Conservation (phyloP, 1,140 invertebrate genomes). For the Stegodyphus dumicola region DNA sequence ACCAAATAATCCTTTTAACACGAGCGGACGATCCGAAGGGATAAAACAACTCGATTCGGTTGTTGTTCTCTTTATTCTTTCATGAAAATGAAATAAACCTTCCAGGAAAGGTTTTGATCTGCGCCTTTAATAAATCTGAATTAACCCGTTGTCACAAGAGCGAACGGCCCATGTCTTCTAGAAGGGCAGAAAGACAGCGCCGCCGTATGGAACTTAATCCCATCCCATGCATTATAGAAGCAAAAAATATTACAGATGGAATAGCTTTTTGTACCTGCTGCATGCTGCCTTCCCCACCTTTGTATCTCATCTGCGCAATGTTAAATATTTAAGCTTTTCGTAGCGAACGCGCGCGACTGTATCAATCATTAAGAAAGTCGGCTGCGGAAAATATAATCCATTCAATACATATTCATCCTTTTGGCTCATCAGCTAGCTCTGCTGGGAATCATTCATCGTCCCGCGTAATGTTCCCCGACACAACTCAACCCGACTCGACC, state of each 20-base stretch:
- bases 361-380: conserved; percentile 58
- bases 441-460: conserved; percentile 58
- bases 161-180: neutral
- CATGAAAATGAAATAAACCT: conserved; percentile 55
- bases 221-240: conserved; percentile 55
- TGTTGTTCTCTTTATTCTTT: conserved; percentile 4
- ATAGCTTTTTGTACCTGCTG: conserved; percentile 43
- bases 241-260: conserved; percentile 59
- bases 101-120: conserved; percentile 43
- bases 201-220: conserved; percentile 35
- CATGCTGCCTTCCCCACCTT: conserved; percentile 11
- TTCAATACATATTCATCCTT: conserved; percentile 60
- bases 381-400: conserved; percentile 56
- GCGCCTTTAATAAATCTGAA: conserved; percentile 56
- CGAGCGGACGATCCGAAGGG: conserved; percentile 10
- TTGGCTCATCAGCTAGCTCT: conserved; percentile 56
- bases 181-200: neutral
- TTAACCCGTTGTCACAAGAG: conserved; percentile 50
- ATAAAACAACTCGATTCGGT: conserved; percentile 31
- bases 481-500: conserved; percentile 48
- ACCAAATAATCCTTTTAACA: conserved; percentile 43
- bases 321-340: conserved; percentile 59
- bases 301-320: conserved; percentile 48
- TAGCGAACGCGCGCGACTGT: conserved; percentile 25
- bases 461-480: conserved; percentile 29